Evolutionary conservation across 2,888 invertebrate genomes (phyloP).

Genomic region (Brenthis daphne): DNA sequence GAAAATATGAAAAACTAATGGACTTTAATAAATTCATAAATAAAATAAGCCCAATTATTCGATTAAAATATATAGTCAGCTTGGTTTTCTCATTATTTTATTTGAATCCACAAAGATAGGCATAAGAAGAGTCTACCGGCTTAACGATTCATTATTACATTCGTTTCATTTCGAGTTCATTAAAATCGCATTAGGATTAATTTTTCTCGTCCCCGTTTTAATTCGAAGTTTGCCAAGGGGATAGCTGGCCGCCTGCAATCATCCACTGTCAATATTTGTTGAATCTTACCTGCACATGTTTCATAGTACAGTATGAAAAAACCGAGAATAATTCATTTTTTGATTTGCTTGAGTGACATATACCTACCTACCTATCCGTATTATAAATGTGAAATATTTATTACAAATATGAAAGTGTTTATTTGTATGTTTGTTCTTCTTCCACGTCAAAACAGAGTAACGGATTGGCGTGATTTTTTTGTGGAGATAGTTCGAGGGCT

Average conservation of each 20-base stretch:
- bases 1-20: too few species aligned
- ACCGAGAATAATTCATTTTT: conserved; percentile 33
- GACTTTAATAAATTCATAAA: too few species aligned
- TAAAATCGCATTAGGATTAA: conserved; percentile 83
- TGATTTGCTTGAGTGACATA: not conserved
- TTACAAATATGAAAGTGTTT: too few species aligned
- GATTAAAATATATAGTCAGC: too few species aligned
- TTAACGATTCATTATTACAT: conserved; percentile 79
- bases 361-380: too few species aligned
- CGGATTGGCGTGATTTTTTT: too few species aligned
- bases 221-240: conserved; percentile 78
- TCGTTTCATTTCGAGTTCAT: conserved; percentile 79
- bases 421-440: too few species aligned
- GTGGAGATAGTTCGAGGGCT: too few species aligned
- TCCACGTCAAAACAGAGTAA: too few species aligned
- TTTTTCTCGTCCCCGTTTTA: conserved; percentile 81
- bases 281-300: conserved; percentile 68
- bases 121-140: conserved; percentile 66
- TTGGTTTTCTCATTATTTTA: not conserved
- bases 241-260: conserved; percentile 76
- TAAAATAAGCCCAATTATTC: too few species aligned
- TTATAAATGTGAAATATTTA: too few species aligned
- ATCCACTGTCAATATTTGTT: conserved; percentile 79
- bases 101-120: conserved; percentile 22
- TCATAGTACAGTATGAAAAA: conserved; percentile 52